Evolutionary conservation across 2,113 vertebrate species (phyloP).

Genomic region (Archilochus colubris): DNA sequence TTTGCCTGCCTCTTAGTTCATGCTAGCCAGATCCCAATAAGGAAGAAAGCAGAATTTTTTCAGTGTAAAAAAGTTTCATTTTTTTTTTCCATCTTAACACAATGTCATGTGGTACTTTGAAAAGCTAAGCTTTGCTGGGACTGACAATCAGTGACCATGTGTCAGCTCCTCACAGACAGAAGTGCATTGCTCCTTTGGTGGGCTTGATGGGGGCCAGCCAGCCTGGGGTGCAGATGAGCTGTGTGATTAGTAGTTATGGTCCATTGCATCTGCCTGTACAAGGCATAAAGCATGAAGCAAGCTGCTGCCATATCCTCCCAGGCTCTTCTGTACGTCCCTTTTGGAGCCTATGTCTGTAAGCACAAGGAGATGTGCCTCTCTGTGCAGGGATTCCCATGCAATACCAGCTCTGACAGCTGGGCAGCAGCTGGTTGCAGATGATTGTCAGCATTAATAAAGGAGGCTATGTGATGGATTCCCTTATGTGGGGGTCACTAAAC

Average conservation of each 20-base stretch:
- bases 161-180: not conserved
- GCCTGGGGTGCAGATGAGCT: not conserved
- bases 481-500: slow-evolving; percentile 38
- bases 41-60: not conserved
- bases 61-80: not conserved
- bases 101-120: not conserved
- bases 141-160: not conserved
- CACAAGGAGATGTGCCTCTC: not conserved
- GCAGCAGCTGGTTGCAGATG: slow-evolving; percentile 60
- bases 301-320: not conserved
- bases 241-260: not conserved
- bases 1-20: not conserved
- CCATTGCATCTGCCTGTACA: not conserved
- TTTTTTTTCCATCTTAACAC: not conserved
- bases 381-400: not conserved
- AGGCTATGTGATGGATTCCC: slow-evolving; percentile 48
- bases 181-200: not conserved
- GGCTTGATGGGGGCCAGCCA: not conserved
- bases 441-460: slow-evolving; percentile 58
- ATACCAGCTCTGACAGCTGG: slow-evolving; percentile 64
- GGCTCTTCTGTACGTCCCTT: not conserved
- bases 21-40: not conserved
- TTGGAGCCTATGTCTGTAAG: not conserved
- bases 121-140: not conserved
- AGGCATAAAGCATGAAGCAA: not conserved